Base-by-base conservation (phyloP, 2,888 invertebrate genomes). In the Camponotus fellah region DNA sequence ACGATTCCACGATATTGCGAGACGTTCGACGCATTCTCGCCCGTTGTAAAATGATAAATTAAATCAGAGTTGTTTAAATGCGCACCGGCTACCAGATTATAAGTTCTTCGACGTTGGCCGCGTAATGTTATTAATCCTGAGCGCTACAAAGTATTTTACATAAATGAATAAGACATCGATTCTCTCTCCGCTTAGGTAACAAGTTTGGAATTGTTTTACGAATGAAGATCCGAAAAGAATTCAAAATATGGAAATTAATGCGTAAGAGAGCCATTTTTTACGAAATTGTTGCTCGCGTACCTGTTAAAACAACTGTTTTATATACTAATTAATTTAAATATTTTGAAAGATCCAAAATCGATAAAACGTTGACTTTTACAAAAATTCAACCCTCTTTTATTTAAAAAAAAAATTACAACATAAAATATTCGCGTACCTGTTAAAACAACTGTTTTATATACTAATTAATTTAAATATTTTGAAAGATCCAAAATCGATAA, bases 41-140 rank as follows among this genome's bases (percentile, higher is more conserved):
- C 10, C 71, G 12, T 5, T 60, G 58, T 60, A 71, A 79, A 71
- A 46, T 71, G 79, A 80, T 71, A 80, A 80, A 80, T 80, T 71
- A 69, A 71, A 71, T 80, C 12, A 60, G 37, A 46, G 12, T 46
- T 71, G 71, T 71, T 60, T 79, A 80, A 80, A 46, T 71, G 79
- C 58, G 17, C 71, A 14, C 10, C 37, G 56, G 56, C 71, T 37
- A 46, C 21, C 60, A 17, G 71, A 71, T 80, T 69, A 79, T 34
- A 79, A 79, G 71, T 79, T 71, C 5, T 17, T 43, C 58, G 26
- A 17, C 26, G n/a, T 17, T 68, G 32, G n/a, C 43, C 37, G 17
- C n/a, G 21, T 34, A 46, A 79, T 46, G 34, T 37, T 69, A 58
- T 79, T 80, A 79, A 60, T 80, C 34, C 60, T 26, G 46, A 12